Conservation (phyloP, 2,113 vertebrate species). For the Gracilinanus agilis region DNA sequence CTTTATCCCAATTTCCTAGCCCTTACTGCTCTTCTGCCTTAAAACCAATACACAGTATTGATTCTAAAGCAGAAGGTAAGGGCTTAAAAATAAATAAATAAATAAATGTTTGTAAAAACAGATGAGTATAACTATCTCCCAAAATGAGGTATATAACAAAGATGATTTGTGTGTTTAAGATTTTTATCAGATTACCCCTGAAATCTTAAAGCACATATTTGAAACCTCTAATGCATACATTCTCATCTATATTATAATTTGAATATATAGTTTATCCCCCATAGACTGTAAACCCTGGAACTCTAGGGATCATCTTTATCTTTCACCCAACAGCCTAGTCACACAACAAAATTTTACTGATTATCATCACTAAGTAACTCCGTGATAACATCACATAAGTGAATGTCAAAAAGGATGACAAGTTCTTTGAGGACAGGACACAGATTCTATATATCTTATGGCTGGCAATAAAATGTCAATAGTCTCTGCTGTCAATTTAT, state of each 20-base stretch:
- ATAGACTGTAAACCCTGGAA: not conserved
- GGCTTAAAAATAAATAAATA: no score
- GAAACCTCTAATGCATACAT: not conserved
- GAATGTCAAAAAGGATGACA: conserved; percentile 1
- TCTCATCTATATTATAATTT: not conserved
- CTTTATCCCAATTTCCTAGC: no score
- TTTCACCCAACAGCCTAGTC: not conserved
- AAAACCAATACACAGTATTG: no score
- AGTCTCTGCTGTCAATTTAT: not conserved
- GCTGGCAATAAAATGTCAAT: conserved; percentile 28
- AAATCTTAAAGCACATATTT: not conserved
- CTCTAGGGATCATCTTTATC: not conserved
- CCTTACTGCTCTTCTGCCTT: no score
- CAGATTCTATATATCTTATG: conserved; percentile 32
- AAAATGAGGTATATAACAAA: not conserved
- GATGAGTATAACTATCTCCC: not conserved
- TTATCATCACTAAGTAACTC: not conserved
- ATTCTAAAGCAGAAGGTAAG: no score
- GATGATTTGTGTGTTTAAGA: not conserved
- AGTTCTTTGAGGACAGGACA: not conserved
- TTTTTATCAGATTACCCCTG: no score
- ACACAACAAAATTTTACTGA: not conserved
- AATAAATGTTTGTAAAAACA: no score
- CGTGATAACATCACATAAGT: conserved; percentile 27
- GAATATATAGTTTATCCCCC: not conserved